Evolutionary conservation across 2,888 invertebrate species (phyloP).

Genomic region (Agrochola litura): DNA sequence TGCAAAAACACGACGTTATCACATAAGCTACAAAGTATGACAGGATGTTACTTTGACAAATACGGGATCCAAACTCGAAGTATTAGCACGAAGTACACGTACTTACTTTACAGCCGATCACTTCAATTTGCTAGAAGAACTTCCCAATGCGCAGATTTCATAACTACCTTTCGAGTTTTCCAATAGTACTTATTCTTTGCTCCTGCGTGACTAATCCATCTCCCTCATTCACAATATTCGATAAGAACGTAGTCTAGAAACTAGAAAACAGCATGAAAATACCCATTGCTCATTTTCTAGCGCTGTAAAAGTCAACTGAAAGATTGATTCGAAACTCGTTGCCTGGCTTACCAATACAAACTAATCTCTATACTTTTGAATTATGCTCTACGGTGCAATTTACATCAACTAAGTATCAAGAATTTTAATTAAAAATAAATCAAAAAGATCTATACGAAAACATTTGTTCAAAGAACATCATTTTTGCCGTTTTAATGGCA

Average conservation of each 20-base stretch:
- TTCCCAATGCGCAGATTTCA: background rate
- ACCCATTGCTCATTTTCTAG: slow-evolving; percentile 52
- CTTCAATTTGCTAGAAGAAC: slow-evolving; percentile 15
- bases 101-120: slow-evolving; percentile 12
- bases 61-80: slow-evolving; percentile 18
- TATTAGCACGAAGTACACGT: slow-evolving; percentile 4
- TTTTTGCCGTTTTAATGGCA: slow-evolving; percentile 67
- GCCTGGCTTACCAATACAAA: slow-evolving; percentile 26
- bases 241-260: slow-evolving; percentile 45
- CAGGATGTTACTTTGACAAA: slow-evolving; percentile 19
- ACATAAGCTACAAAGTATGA: slow-evolving; percentile 36
- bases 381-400: slow-evolving; percentile 5
- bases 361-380: slow-evolving; percentile 33
- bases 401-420: slow-evolving; percentile 22
- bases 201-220: slow-evolving; percentile 46
- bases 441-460: slow-evolving; percentile 48
- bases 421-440: slow-evolving; percentile 41
- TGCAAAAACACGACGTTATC: slow-evolving; percentile 14
- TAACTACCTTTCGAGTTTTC: slow-evolving; percentile 28
- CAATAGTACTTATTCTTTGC: slow-evolving; percentile 30
- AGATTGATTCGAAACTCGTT: slow-evolving; percentile 46
- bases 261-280: slow-evolving; percentile 49
- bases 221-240: slow-evolving; percentile 32
- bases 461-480: slow-evolving; percentile 62
- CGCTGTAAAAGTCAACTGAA: slow-evolving; percentile 56